Evolutionary conservation across 2,797 vertebrate species (phyloP).

Genomic region (Bryconaethiops microstoma): DNA sequence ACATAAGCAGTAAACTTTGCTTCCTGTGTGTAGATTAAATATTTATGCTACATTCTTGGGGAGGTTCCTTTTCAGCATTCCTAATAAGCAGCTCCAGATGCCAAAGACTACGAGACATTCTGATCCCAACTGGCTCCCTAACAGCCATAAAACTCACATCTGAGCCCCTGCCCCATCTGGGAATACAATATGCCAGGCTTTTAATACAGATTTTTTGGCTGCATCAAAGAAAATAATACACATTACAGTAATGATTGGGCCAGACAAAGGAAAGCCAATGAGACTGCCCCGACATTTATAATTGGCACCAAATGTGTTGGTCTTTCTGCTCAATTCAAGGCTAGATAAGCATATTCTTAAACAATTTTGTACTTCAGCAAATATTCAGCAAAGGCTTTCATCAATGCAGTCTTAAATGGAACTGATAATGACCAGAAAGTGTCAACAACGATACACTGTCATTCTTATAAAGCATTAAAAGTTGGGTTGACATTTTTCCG

Average conservation of each 20-base stretch:
- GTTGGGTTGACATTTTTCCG: too few species aligned
- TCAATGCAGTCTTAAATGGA: background rate
- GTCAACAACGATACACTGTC: too few species aligned
- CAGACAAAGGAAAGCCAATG: conserved; percentile 45
- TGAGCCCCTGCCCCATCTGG: conserved; percentile 48
- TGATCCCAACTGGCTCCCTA: conserved; percentile 51
- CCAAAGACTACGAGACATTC: conserved; percentile 55
- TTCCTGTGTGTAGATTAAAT: conserved; percentile 62
- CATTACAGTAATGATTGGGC: conserved; percentile 23
- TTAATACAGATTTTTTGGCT: conserved; percentile 54
- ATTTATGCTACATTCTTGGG: conserved; percentile 62
- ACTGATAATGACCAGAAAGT: too few species aligned
- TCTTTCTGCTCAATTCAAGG: conserved; percentile 6
- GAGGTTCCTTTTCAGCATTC: conserved; percentile 55
- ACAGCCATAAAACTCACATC: conserved; percentile 54
- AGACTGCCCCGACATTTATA: conserved; percentile 46
- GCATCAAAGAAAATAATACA: conserved; percentile 49
- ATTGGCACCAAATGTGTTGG: conserved; percentile 59
- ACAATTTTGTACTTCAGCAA: conserved; percentile 27
- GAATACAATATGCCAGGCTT: conserved; percentile 51
- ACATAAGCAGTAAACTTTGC: conserved; percentile 43
- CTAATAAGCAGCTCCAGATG: conserved; percentile 53
- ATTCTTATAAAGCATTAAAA: too few species aligned
- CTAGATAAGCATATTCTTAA: conserved; percentile 17
- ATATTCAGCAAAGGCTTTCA: conserved; percentile 16